Percentiles rank a stretch among this genome's conserved stretches.
Conservation (phyloP, 2,113 vertebrate genomes). For the Hyla sarda region DNA sequence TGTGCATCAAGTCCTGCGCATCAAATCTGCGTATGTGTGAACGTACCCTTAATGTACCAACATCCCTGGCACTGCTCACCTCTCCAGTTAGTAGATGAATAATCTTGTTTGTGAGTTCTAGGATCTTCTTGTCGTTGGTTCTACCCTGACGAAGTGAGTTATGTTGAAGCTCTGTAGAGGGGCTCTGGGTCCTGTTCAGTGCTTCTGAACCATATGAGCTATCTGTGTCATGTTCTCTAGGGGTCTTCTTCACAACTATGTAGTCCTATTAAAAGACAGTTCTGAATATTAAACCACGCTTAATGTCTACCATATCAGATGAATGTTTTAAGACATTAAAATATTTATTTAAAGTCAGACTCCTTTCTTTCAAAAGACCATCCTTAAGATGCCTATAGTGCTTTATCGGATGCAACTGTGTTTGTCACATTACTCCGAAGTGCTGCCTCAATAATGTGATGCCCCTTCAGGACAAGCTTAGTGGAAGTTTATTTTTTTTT, state of each 20-base stretch:
- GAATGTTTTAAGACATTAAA: no score
- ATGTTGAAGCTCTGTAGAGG: not conserved
- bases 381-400: no score
- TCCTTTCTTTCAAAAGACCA: no score
- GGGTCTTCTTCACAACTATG: constrained; percentile 1
- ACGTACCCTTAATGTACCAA: not conserved
- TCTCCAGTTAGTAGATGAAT: constrained; percentile 15
- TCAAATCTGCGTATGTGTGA: no score
- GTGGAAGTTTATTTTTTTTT: no score
- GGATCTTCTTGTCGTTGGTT: not conserved
- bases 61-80: not conserved
- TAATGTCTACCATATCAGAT: not conserved
- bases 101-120: constrained; percentile 14
- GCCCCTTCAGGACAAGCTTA: no score
- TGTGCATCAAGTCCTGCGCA: no score
- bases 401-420: no score
- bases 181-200: not conserved
- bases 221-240: not conserved
- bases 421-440: no score
- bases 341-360: no score
- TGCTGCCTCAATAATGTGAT: no score
- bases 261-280: not conserved
- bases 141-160: not conserved
- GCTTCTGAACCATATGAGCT: not conserved
- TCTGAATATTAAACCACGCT: not conserved